Base-by-base conservation (phyloP, 2,797 vertebrate species). In the Tapirus indicus region DNA sequence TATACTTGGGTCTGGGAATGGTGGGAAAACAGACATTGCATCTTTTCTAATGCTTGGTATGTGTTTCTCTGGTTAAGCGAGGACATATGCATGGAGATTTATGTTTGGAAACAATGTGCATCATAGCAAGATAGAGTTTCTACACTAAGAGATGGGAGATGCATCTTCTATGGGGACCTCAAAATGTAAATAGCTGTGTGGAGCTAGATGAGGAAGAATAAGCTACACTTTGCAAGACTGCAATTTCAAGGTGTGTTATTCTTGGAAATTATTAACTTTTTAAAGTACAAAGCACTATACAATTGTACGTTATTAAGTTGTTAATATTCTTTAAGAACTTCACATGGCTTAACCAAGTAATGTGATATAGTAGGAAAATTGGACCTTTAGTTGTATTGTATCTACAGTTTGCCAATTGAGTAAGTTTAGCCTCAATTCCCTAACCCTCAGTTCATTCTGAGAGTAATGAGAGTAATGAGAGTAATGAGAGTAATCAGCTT, bases 241-340 rank as follows among this genome's bases (percentile, higher is more conserved):
- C 7, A n/a, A 62, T 80, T 64, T 92, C 20, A 79, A 88, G 66
- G 62, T 49, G 64, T 74, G 13, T 32, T 94, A 58, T 86, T 68
- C 29, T 78, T 69, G 69, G 23, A 69, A 58, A 41, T 4, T 71
- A 32, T 74, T n/a, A 71, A 58, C 16, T 64, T 49, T 91, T 93
- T 80, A 62, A 93, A 66, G 20, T 88, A 23, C 47, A 72, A 64
- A 88, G 18, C 6, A 71, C 23, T 88, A 4, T 38, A 47, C 10
- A 41, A 21, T 72, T 79, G 0, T 66, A 90, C 62, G 13, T 87
- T 77, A 64, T 49, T 62, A 62, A 38, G 27, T 83, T 84, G 62
- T 56, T 94, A 68, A 41, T 71, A 52, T 94, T 69, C 49, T 9
- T 95, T 84, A 66, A 54, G 49, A 94, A 88, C 58, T 88, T 93